Conservation (phyloP, 2,888 invertebrate genomes). For the Rhagonycha fulva region DNA sequence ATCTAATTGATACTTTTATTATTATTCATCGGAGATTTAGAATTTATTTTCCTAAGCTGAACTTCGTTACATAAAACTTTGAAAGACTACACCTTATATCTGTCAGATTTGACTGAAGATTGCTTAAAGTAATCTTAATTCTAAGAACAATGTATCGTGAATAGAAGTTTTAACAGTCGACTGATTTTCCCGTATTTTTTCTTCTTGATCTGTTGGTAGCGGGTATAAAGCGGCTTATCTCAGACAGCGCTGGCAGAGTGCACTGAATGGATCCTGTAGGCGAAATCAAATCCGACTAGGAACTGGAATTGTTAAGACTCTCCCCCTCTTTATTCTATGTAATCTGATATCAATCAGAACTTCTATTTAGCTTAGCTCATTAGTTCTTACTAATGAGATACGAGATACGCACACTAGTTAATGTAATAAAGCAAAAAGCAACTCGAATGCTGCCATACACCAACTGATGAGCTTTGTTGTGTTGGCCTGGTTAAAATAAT, state of each 20-base stretch:
- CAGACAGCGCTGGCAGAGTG: constrained; percentile 40
- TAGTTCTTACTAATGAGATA: constrained; percentile 33
- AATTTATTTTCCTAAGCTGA: background rate
- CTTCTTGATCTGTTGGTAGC: constrained; percentile 29
- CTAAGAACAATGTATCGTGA: constrained; percentile 19
- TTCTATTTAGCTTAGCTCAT: constrained; percentile 34
- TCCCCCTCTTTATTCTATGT: constrained; percentile 38
- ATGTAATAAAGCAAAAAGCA: constrained; percentile 14
- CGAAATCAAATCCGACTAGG: constrained; percentile 47
- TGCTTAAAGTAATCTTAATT: constrained; percentile 19
- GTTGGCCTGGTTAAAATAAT: constrained; percentile 19
- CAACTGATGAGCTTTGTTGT: constrained; percentile 14
- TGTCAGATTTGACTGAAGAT: constrained; percentile 17
- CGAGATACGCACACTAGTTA: constrained; percentile 26
- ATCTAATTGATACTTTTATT: background rate
- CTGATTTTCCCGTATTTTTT: constrained; percentile 25
- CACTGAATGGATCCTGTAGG: constrained; percentile 40
- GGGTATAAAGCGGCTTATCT: constrained; percentile 40
- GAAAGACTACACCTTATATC: constrained; percentile 13
- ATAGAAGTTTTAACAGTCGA: constrained; percentile 19
- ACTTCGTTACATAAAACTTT: constrained; percentile 8
- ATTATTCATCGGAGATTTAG: background rate
- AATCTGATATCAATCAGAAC: constrained; percentile 39
- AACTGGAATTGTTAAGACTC: constrained; percentile 48
- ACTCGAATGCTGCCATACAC: constrained; percentile 11